Percentiles rank a stretch among this genome's conserved stretches.
These are phyloP conservation scores for Argentina silus DNA, from an alignment of 2,797 vertebrate genomes.

Conservation along the genomic window DNA sequence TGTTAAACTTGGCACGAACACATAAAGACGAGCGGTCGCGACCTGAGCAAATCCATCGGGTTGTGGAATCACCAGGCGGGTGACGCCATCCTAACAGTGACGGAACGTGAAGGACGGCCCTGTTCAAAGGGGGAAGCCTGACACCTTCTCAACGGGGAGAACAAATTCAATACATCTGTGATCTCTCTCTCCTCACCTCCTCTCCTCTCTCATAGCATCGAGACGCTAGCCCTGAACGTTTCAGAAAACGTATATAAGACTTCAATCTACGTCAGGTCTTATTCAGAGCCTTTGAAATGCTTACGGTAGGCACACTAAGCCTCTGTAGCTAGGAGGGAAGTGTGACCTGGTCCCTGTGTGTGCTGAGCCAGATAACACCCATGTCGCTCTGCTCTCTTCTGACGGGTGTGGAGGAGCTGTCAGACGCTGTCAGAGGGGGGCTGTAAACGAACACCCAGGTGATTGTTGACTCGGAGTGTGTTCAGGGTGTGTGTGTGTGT, in stretches of 20 bases:
- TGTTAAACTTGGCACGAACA: constrained; percentile 54
- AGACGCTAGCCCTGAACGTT: constrained; percentile 59
- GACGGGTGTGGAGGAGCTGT: constrained; percentile 9
- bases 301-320: constrained; percentile 47
- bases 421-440: constrained; percentile 36
- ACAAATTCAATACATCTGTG: constrained; percentile 52
- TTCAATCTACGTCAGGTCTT: constrained; percentile 55
- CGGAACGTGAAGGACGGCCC: constrained; percentile 44
- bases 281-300: constrained; percentile 61
- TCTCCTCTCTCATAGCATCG: constrained; percentile 19
- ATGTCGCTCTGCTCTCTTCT: background rate
- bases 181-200: constrained; percentile 15
- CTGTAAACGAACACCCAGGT: constrained; percentile 46
- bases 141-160: constrained; percentile 57
- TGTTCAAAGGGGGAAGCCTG: constrained; percentile 57
- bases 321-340: constrained; percentile 40
- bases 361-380: constrained; percentile 16
- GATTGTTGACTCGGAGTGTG: constrained; percentile 11
- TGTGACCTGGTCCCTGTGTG: constrained; percentile 37
- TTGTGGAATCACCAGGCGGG: constrained; percentile 23
- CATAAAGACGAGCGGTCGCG: constrained; percentile 44
- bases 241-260: constrained; percentile 50
- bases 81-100: constrained; percentile 55
- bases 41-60: constrained; percentile 37
- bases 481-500: background rate